phyloP scores from a whole-genome alignment of 2,888 invertebrate genomes.

The Agapetus fuscipes region DNA sequence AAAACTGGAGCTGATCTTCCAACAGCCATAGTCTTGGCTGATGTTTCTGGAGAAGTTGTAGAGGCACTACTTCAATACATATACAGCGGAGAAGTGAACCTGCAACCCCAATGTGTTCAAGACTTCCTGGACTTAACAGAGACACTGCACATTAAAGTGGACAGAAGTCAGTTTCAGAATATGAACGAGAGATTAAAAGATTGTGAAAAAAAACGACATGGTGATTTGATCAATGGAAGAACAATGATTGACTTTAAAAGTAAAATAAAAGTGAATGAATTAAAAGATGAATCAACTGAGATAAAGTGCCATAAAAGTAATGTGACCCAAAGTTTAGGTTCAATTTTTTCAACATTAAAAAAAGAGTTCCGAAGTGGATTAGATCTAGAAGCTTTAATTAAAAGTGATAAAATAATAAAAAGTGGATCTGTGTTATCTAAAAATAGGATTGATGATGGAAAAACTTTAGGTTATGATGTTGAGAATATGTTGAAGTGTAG shows the following conservation, averaged over 20 bases:
- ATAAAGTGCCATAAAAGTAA: no score
- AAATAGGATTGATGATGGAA: constrained; percentile 1
- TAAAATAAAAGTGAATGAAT: no score
- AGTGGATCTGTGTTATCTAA: constrained; percentile 1
- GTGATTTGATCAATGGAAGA: no score
- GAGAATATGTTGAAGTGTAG: constrained; percentile 1
- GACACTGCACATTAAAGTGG: constrained; percentile 36
- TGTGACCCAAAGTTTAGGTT: no score
- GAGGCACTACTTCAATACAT: constrained; percentile 56
- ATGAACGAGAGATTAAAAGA: no score
- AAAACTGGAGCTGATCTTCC: constrained; percentile 38
- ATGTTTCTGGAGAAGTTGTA: constrained; percentile 52
- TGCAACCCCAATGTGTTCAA: constrained; percentile 46
- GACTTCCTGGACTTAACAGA: constrained; percentile 50
- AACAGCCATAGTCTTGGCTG: constrained; percentile 55
- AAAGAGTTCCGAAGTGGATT: not conserved
- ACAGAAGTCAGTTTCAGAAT: no score
- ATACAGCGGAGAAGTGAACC: constrained; percentile 54
- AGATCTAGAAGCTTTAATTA: constrained; percentile 16
- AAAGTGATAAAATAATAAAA: constrained; percentile 18
- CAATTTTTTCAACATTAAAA: no score
- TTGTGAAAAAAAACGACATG: constrained; percentile 25
- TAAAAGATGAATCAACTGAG: no score
- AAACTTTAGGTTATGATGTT: constrained; percentile 6
- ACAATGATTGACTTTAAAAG: no score